These are phyloP conservation scores for Casuarius casuarius DNA, from an alignment of 2,113 vertebrate genomes.

Conservation along the genomic window DNA sequence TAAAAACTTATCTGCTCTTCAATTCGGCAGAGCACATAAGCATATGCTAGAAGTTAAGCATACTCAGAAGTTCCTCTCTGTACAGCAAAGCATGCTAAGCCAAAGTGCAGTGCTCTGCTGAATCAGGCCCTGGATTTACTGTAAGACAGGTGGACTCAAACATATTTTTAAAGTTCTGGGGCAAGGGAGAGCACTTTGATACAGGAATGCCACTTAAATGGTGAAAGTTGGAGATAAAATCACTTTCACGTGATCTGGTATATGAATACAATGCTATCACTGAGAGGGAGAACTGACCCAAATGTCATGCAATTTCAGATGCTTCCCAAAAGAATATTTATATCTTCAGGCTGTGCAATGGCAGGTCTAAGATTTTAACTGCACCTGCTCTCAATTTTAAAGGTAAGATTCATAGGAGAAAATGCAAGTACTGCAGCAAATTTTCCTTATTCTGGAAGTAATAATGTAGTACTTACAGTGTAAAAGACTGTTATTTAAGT, in stretches of 20 bases:
- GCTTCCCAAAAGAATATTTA: background rate
- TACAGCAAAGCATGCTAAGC: background rate
- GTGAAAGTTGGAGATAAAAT: background rate
- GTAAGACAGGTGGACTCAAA: constrained; percentile 38
- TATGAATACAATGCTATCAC: background rate
- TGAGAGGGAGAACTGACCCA: background rate
- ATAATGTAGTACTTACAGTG: background rate
- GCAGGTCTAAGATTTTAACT: background rate
- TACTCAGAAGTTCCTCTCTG: background rate
- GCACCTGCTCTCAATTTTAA: background rate
- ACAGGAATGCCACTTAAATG: background rate
- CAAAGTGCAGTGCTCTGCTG: constrained; percentile 18
- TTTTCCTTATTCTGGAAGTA: background rate
- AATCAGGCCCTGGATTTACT: background rate
- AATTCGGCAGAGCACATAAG: background rate
- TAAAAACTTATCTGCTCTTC: constrained; percentile 12
- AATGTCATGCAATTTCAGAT: background rate
- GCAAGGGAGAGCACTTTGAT: background rate
- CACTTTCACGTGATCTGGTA: background rate
- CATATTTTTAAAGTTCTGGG: constrained; percentile 19
- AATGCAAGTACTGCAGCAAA: background rate
- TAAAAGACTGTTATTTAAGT: background rate
- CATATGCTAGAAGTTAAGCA: constrained; percentile 11
- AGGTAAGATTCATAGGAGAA: background rate
- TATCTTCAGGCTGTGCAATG: background rate